phyloP scores from a whole-genome alignment of 2,888 invertebrate genomes.

The Melanophora roralis region DNA sequence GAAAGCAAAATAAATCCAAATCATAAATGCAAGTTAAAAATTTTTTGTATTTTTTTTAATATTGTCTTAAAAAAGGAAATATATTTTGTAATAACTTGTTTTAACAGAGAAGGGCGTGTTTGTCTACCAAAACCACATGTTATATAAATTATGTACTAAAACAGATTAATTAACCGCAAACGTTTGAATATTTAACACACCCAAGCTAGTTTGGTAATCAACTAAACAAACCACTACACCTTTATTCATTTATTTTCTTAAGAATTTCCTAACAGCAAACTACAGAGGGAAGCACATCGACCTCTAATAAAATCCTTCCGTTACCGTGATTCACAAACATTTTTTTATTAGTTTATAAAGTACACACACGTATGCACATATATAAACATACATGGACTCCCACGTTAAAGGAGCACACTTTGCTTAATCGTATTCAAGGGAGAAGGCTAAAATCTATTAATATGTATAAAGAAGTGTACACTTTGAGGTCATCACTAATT shows the following conservation, averaged over 20 bases:
- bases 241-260: background rate
- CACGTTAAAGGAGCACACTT: no score
- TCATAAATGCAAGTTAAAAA: no score
- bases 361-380: background rate
- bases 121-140: conserved; percentile 42
- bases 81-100: conserved; percentile 1
- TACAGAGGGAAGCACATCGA: conserved; percentile 8
- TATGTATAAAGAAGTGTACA: no score
- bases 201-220: no score
- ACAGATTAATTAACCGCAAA: conserved; percentile 63
- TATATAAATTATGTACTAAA: conserved; percentile 46
- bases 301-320: conserved; percentile 45
- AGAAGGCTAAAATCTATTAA: no score
- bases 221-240: background rate
- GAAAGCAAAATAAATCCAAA: no score
- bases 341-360: conserved; percentile 9
- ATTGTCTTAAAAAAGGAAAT: background rate
- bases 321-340: conserved; percentile 58
- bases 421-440: no score
- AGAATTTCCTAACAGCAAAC: background rate
- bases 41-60: no score
- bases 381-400: no score
- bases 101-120: conserved; percentile 35
- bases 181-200: conserved; percentile 60
- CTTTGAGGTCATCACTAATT: no score